Evolutionary conservation across 1,140 invertebrate genomes (phyloP).

Genomic region (Caenorhabditis latens): DNA sequence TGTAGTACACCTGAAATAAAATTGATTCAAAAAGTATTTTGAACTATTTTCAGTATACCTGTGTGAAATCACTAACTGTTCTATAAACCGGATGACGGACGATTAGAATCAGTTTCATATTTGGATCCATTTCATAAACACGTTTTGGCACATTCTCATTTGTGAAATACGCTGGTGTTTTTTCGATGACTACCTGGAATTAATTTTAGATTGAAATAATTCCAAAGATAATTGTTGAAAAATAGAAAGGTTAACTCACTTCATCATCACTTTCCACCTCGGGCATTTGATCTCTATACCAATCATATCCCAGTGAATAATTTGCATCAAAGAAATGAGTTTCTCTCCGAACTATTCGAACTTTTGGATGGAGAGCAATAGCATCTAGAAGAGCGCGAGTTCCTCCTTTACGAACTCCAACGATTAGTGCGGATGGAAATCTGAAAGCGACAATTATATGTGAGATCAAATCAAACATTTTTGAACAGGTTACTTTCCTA

Average conservation of each 20-base stretch:
- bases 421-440: conserved; percentile 76
- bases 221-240: conserved; percentile 6
- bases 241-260: conserved; percentile 64
- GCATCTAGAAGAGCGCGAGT: conserved; percentile 79
- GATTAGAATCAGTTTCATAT: conserved; percentile 75
- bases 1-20: conserved; percentile 71
- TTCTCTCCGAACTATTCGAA: conserved; percentile 75
- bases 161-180: conserved; percentile 77
- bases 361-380: conserved; percentile 78
- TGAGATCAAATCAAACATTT: too few relatives aligned
- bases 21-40: background rate
- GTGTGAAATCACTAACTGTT: conserved; percentile 75
- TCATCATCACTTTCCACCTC: conserved; percentile 58
- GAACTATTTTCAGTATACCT: conserved; percentile 63
- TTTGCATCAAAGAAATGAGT: conserved; percentile 79
- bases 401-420: conserved; percentile 80
- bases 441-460: background rate
- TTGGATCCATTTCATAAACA: conserved; percentile 70
- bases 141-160: conserved; percentile 67
- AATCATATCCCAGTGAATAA: conserved; percentile 72
- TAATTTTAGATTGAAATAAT: background rate
- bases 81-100: conserved; percentile 72
- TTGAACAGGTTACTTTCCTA: too few relatives aligned
- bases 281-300: conserved; percentile 77
- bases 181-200: conserved; percentile 73